Percentiles rank a stretch among this genome's conserved stretches.
phyloP scores from a whole-genome alignment of 2,113 vertebrate genomes.

The Gymnobelideus leadbeateri region DNA sequence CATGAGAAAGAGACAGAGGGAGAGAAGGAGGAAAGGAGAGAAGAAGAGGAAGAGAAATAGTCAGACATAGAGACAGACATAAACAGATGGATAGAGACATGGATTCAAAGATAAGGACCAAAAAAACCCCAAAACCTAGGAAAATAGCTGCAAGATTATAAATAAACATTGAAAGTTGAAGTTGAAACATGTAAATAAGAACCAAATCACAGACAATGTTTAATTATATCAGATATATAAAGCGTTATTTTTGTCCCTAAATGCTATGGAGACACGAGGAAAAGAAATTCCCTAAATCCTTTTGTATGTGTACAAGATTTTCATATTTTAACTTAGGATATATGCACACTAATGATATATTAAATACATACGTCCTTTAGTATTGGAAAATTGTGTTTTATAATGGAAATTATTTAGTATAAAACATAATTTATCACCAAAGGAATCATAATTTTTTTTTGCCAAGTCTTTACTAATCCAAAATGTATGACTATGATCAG shows the following conservation, averaged over 20 bases:
- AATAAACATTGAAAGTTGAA: constrained; percentile 1
- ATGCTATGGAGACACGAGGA: constrained; percentile 2
- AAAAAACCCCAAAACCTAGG: neutral
- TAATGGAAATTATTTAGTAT: constrained; percentile 23
- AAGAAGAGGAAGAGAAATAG: neutral
- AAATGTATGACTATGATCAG: constrained; percentile 43
- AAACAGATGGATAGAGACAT: too few species aligned
- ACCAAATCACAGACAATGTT: constrained; percentile 35
- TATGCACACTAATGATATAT: constrained; percentile 7
- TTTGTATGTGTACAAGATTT: constrained; percentile 23
- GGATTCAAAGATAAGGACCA: too few species aligned
- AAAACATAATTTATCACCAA: constrained; percentile 52
- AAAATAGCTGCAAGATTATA: constrained; percentile 34
- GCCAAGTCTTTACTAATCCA: constrained; percentile 45
- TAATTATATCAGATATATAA: constrained; percentile 19
- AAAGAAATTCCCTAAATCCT: constrained; percentile 42
- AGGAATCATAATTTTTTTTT: constrained; percentile 27
- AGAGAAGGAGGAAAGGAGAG: neutral
- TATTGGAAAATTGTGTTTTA: constrained; percentile 23
- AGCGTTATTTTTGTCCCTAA: constrained; percentile 18
- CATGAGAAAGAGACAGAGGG: neutral
- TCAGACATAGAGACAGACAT: too few species aligned
- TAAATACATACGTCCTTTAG: constrained; percentile 30
- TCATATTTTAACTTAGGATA: constrained; percentile 48
- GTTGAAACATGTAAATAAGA: constrained; percentile 31